These are phyloP conservation scores for Verasper variegatus DNA, from an alignment of 2,113 vertebrate genomes.

Conservation along the genomic window DNA sequence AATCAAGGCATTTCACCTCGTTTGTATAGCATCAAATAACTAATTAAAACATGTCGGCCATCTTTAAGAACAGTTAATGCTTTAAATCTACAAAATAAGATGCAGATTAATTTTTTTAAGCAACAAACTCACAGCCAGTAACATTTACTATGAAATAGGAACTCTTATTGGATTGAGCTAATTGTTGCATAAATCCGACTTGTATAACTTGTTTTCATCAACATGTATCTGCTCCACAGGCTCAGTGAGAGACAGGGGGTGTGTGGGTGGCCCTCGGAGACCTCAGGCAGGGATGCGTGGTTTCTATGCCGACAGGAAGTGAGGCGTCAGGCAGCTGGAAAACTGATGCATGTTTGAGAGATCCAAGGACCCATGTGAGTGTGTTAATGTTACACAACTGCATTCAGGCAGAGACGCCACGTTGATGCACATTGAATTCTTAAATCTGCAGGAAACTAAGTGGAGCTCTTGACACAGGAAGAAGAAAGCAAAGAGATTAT, in stretches of 20 bases:
- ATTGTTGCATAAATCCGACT: neutral
- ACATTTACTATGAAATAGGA: neutral
- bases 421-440: neutral
- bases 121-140: no score
- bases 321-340: neutral
- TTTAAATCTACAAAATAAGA: no score
- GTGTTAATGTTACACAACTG: neutral
- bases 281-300: slow-evolving; percentile 50
- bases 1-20: no score
- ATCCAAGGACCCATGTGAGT: neutral
- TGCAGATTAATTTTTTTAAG: neutral
- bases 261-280: neutral
- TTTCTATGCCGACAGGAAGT: slow-evolving; percentile 39
- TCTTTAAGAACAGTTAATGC: no score
- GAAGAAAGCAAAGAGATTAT: neutral
- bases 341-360: neutral
- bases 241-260: neutral
- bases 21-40: no score
- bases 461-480: neutral
- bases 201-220: neutral
- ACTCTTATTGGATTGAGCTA: neutral
- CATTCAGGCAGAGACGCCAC: neutral
- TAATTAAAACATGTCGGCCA: no score
- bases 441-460: neutral
- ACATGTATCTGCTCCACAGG: slow-evolving; percentile 25